Percentiles rank a stretch among this genome's conserved stretches.
Conservation (phyloP, 2,888 invertebrate species). For the Falcaria lacertinaria region DNA sequence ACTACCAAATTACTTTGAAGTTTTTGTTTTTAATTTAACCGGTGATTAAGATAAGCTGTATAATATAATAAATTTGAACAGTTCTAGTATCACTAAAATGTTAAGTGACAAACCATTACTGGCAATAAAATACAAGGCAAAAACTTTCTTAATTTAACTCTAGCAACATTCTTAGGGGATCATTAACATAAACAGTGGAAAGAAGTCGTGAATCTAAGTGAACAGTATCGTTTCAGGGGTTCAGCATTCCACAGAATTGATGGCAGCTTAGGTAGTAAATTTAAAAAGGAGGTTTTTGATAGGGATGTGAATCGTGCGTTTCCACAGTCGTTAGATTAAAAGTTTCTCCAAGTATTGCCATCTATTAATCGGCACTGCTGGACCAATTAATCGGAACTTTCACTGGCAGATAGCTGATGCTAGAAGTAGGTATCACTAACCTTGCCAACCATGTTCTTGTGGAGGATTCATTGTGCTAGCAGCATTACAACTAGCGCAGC, state of each 20-base stretch:
- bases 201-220: slow-evolving; percentile 50
- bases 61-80: too few species aligned
- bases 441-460: too few species aligned
- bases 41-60: too few species aligned
- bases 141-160: not conserved
- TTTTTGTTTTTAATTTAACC: too few species aligned
- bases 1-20: too few species aligned
- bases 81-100: too few species aligned
- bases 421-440: too few species aligned
- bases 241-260: slow-evolving; percentile 38
- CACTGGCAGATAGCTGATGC: too few species aligned
- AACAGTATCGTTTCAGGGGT: slow-evolving; percentile 22
- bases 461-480: too few species aligned
- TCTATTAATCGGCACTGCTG: too few species aligned
- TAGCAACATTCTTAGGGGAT: slow-evolving; percentile 34
- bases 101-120: not conserved
- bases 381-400: too few species aligned
- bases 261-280: slow-evolving; percentile 44
- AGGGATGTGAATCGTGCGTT: not conserved
- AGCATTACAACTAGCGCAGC: too few species aligned
- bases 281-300: slow-evolving; percentile 29
- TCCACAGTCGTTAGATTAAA: not conserved
- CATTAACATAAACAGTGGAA: slow-evolving; percentile 23
- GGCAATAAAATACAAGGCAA: not conserved
- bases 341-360: not conserved